Percentiles rank a stretch among this genome's conserved stretches.
phyloP scores from a whole-genome alignment of 2,113 vertebrate genomes.

The Cololabis saira region DNA sequence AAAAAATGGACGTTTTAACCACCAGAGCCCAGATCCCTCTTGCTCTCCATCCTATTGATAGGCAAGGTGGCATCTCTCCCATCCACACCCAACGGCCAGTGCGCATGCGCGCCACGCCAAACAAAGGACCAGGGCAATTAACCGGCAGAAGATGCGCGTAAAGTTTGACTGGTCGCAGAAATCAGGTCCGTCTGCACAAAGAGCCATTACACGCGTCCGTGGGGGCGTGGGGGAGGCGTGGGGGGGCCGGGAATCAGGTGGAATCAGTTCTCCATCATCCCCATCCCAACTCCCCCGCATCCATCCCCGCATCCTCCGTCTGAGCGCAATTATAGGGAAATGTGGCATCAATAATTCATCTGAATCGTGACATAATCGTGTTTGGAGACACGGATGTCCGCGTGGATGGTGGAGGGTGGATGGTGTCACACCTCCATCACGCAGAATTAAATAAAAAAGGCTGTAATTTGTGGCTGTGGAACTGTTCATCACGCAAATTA shows the following conservation, averaged over 20 bases:
- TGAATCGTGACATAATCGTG: constrained; percentile 54
- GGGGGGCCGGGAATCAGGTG: neutral
- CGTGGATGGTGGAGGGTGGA: too few species aligned
- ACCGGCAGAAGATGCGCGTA: constrained; percentile 25
- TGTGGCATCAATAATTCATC: constrained; percentile 61
- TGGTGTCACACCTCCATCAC: too few species aligned
- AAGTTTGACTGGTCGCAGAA: constrained; percentile 48
- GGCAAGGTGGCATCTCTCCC: constrained; percentile 64
- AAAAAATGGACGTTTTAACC: too few species aligned
- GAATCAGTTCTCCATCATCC: constrained; percentile 2
- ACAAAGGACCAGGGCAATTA: constrained; percentile 79
- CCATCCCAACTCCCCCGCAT: neutral
- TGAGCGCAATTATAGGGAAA: constrained; percentile 41
- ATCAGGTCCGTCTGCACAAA: neutral
- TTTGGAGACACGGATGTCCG: neutral
- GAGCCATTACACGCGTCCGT: neutral
- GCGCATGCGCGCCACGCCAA: constrained; percentile 80
- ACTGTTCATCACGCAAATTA: too few species aligned
- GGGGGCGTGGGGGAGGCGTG: too few species aligned
- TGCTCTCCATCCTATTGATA: constrained; percentile 51
- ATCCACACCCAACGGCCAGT: constrained; percentile 81
- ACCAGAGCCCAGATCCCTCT: too few species aligned
- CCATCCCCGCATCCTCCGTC: neutral
- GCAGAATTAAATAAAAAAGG: too few species aligned
- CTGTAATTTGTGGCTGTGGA: too few species aligned